phyloP scores from a whole-genome alignment of 2,113 vertebrate species.

The Seriola dumerili region DNA sequence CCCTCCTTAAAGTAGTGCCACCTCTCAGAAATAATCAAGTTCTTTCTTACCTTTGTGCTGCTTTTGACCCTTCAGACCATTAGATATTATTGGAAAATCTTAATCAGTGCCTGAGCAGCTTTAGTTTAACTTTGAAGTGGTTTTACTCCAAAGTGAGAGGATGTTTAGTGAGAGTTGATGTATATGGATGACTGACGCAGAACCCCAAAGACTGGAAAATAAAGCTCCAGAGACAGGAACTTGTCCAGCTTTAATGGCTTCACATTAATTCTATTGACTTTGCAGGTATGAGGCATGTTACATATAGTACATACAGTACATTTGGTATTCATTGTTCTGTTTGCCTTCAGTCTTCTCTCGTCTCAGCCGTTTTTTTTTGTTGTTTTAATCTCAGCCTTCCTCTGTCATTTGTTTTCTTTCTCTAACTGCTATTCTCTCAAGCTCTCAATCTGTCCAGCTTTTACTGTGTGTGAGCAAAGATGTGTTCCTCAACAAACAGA shows the following conservation, averaged over 20 bases:
- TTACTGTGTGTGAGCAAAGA: constrained; percentile 4
- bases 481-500: constrained; percentile 28
- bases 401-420: constrained; percentile 6
- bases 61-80: not conserved
- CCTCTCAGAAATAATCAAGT: no score
- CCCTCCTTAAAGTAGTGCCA: no score
- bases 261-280: not conserved
- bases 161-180: no score
- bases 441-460: constrained; percentile 27
- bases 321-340: not conserved
- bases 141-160: no score
- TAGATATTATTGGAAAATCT: not conserved
- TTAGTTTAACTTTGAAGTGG: not conserved
- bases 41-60: no score
- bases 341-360: not conserved
- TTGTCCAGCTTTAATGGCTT: not conserved
- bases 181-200: not conserved
- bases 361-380: not conserved
- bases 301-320: not conserved
- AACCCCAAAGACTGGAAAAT: not conserved
- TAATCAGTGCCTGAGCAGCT: not conserved
- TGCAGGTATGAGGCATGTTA: not conserved
- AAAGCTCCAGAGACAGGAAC: not conserved
- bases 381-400: not conserved
- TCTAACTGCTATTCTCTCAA: not conserved